These are phyloP conservation scores for Psittacula cyanocephala DNA, from an alignment of 2,113 vertebrate species.

Conservation along the genomic window DNA sequence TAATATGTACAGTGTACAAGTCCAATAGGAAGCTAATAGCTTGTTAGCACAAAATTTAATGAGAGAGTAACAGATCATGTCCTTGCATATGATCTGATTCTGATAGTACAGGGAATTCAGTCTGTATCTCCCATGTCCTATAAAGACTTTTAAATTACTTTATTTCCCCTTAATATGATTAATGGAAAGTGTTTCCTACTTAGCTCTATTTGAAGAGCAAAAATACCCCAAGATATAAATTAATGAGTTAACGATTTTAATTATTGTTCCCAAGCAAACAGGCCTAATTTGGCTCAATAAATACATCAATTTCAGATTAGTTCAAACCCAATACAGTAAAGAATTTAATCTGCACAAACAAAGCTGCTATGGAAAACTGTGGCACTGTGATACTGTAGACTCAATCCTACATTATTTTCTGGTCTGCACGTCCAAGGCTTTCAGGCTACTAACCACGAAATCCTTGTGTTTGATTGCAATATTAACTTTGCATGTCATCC, in stretches of 20 bases:
- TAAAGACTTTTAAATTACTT: background rate
- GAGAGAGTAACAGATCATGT: background rate
- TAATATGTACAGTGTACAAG: background rate
- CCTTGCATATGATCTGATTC: background rate
- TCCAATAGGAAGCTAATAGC: background rate
- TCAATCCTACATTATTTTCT: background rate
- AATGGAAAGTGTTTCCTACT: background rate
- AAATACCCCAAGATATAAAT: background rate
- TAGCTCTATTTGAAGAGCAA: background rate
- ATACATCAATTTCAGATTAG: background rate
- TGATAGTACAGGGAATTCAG: background rate
- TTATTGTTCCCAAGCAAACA: slow-evolving; percentile 28
- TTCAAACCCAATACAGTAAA: background rate
- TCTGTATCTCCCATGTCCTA: background rate
- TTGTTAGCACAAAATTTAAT: background rate
- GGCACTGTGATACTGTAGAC: background rate
- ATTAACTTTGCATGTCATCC: background rate
- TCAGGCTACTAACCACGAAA: background rate
- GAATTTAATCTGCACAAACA: background rate
- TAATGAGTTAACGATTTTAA: background rate
- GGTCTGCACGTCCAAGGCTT: background rate
- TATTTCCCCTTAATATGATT: background rate
- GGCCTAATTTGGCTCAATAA: slow-evolving; percentile 17
- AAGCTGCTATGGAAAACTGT: background rate
- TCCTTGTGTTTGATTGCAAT: background rate